phyloP scores from a whole-genome alignment of 2,113 vertebrate species.

The Poecilia latipinna region DNA sequence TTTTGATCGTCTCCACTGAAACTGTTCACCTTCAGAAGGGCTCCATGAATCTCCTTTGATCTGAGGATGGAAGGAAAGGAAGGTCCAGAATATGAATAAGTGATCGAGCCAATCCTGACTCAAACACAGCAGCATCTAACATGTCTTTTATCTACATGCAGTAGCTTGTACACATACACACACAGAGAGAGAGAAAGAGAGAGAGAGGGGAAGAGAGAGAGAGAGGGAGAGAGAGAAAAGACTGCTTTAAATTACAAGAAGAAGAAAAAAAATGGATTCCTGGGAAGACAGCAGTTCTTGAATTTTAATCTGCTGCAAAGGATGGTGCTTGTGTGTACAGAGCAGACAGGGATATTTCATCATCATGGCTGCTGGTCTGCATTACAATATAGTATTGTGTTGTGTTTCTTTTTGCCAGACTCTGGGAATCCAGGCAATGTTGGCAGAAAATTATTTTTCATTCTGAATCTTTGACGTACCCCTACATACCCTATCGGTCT shows the following conservation, averaged over 20 bases:
- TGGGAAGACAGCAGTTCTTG: conserved; percentile 21
- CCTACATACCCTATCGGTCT: too few relatives aligned
- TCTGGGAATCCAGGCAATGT: too few relatives aligned
- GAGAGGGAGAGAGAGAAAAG: neutral
- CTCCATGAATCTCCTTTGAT: conserved; percentile 64
- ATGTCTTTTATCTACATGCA: conserved; percentile 55
- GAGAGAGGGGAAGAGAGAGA: neutral
- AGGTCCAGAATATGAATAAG: conserved; percentile 68
- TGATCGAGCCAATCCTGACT: conserved; percentile 35
- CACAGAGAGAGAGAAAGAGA: neutral
- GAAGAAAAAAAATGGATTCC: neutral
- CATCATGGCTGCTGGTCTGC: neutral
- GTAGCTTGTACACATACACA: conserved; percentile 10
- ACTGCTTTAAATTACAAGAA: conserved; percentile 42
- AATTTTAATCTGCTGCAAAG: conserved; percentile 45
- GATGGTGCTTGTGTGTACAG: conserved; percentile 11
- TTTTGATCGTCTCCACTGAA: conserved; percentile 61
- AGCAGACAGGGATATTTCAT: conserved; percentile 25
- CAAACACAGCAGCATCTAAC: conserved; percentile 33
- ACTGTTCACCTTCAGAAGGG: conserved; percentile 62
- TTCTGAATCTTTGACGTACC: too few relatives aligned
- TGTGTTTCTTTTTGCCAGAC: too few relatives aligned
- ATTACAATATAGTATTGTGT: neutral
- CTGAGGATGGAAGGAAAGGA: conserved; percentile 49
- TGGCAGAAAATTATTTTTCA: too few relatives aligned